Evolutionary conservation across 2,113 vertebrate genomes (phyloP), one percentile per base, ranked within the genome.

Genomic region (Scomber colias): DNA sequence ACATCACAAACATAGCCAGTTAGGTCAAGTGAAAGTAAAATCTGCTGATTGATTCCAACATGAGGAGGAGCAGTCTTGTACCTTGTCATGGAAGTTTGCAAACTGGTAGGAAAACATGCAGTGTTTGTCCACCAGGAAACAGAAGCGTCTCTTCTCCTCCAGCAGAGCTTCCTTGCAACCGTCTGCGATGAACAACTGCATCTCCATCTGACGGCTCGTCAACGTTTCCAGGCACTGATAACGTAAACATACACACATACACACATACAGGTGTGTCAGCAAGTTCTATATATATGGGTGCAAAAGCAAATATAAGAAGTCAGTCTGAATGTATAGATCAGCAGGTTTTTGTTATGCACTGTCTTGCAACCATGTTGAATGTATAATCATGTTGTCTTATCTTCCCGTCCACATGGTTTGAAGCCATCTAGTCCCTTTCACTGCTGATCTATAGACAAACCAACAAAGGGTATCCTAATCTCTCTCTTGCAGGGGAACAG

Each of bases 71-170:
- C 13, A 72, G 64, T 48, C 11, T 35, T 12, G 82, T 71, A 98
- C 98, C 97, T 98, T 97, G 2, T 94, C 56, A 1, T 99, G 97
- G 62, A 97, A 97, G 83, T 92, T 86, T 11, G 96, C 90, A 12
- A 96, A 90, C 82, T 96, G 96, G 69, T 94, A 95, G 27, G 97
- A 92, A 69, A 99, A 96, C 88, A 87, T 93, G 83, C 97, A 99
- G 92, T 99, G 98, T 80, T 98, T 99, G 95, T 99, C 98, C 63
- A 98, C 97, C 59, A 99, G 95, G 68, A 99, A 99, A 69, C 98
- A 99, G 93, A 98, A 99, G 16, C 98, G 95, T 78, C 98, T 95
- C 76, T 97, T 98, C 89, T 99, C 98, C 88, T 99, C 98, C 21
- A 98, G 94, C 2, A 99, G 93, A 64, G 98, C 98, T 82, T 99